These are phyloP conservation scores for Ctena decussata DNA, from an alignment of 2,888 invertebrate genomes.

Conservation along the genomic window DNA sequence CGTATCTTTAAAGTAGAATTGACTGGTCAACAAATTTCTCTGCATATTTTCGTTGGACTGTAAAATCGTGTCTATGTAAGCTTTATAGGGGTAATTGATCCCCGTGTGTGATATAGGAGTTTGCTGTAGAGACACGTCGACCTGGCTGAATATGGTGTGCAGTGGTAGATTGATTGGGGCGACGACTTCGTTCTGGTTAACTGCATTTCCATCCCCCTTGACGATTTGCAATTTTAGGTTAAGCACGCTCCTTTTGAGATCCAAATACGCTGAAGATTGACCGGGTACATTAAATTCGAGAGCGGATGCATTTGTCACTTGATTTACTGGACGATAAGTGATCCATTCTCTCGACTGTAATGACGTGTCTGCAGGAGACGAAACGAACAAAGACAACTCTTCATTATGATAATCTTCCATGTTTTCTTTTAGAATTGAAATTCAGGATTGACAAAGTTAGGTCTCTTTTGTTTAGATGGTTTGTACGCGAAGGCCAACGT, in stretches of 20 bases:
- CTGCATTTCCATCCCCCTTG: neutral
- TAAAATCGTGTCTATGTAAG: slow-evolving; percentile 55
- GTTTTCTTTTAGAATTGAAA: too few species aligned
- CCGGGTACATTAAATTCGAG: slow-evolving; percentile 40
- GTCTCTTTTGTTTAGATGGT: too few species aligned
- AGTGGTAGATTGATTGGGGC: slow-evolving; percentile 30
- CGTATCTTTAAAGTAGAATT: slow-evolving; percentile 44
- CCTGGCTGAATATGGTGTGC: slow-evolving; percentile 44
- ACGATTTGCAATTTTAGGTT: slow-evolving; percentile 34
- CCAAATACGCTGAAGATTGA: slow-evolving; percentile 34
- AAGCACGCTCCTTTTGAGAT: slow-evolving; percentile 25
- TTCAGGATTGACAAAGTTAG: too few species aligned
- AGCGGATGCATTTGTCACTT: neutral
- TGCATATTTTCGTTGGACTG: slow-evolving; percentile 10
- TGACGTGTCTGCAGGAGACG: too few species aligned
- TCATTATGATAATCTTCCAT: too few species aligned
- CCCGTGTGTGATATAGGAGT: slow-evolving; percentile 36
- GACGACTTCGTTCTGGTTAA: neutral
- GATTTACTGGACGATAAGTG: too few species aligned
- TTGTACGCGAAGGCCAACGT: too few species aligned
- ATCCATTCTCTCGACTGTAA: too few species aligned
- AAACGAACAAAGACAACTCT: too few species aligned
- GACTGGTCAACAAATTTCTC: neutral
- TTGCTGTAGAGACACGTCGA: slow-evolving; percentile 54
- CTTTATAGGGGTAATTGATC: slow-evolving; percentile 57